Evolutionary conservation across 2,888 invertebrate genomes (phyloP), one percentile per base, ranked within the genome.

Genomic region (Aromia moschata): DNA sequence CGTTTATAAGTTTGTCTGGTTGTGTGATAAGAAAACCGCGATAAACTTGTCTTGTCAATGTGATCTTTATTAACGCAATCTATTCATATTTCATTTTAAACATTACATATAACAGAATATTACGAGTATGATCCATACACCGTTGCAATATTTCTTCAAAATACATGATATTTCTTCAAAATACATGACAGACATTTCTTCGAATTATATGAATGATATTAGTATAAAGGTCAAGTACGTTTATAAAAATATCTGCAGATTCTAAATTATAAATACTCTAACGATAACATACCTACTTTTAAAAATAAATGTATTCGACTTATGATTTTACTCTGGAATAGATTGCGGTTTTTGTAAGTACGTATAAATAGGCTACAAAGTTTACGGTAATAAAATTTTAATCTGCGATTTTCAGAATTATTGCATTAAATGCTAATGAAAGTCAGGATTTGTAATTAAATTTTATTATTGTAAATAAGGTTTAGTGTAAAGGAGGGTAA

Each of bases 11-110:
- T 56, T 56, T 64, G 68, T 66, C 65, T 68, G 65, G 63, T 68
- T 64, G 64, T 69, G 67, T 68, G 70, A 70, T 72, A 72, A 72
- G 69, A 62, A 62, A 65, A 64, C 46, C 14, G 60, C 65, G 70
- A 70, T 70, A 70, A 72, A 72, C 70, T 62, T 65, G 69, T 62
- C 69, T 70, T 65, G 69, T 73, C 72, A 74, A 74, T 70, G 73
- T 70, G 71, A 68, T 70, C 70, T 72, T 70, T 70, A 71, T 70
- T 67, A 66, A 66, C 70, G 70, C 70, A 71, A 70, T 70, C 70
- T 67, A 67, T 68, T 67, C 65, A 62, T 59, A 67, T 68, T 62
- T 67, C 65, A n/a, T n/a, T n/a, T n/a, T 64, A 70, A 67, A 69
- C 66, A 69, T 65, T 67, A 65, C 66, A 25, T 25, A 25, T 25